A percentile compares a stretch with the other conserved stretches of the same genome.
Evolutionary conservation across 2,797 vertebrate genomes (phyloP).

Genomic region (Corythornis leucogaster): DNA sequence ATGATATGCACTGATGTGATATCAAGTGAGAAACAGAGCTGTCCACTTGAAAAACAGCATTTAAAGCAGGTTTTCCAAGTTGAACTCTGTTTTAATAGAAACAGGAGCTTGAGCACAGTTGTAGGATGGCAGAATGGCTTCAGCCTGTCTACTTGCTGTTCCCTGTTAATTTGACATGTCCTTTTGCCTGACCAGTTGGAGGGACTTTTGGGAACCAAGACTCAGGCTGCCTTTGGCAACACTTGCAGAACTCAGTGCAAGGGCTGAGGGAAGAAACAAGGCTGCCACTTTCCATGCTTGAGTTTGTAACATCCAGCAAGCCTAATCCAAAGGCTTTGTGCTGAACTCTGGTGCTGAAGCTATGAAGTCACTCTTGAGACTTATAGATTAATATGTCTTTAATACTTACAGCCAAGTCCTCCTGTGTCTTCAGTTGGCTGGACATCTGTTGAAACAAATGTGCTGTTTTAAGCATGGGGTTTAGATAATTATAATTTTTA

Average conservation of each 20-base stretch:
- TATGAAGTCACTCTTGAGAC: background rate
- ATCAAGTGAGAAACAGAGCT: background rate
- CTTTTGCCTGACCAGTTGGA: background rate
- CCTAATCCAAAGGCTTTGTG: background rate
- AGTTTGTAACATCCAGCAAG: background rate
- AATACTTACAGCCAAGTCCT: constrained; percentile 21
- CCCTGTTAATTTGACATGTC: background rate
- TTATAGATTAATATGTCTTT: background rate
- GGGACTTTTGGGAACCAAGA: background rate
- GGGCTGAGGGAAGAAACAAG: background rate
- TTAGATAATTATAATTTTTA: background rate
- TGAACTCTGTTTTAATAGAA: background rate
- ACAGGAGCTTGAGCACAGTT: background rate
- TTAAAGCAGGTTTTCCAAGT: background rate
- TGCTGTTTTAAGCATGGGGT: background rate
- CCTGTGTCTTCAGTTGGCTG: background rate
- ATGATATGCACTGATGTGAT: background rate
- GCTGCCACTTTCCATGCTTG: background rate
- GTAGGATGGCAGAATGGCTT: background rate
- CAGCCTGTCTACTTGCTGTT: background rate
- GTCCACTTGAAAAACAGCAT: background rate
- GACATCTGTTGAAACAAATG: constrained; percentile 42
- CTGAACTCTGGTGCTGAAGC: background rate
- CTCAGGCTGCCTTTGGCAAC: background rate
- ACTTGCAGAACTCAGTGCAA: background rate